Evolutionary conservation across 2,797 vertebrate species (phyloP).

Genomic region (Lepus townsendii): DNA sequence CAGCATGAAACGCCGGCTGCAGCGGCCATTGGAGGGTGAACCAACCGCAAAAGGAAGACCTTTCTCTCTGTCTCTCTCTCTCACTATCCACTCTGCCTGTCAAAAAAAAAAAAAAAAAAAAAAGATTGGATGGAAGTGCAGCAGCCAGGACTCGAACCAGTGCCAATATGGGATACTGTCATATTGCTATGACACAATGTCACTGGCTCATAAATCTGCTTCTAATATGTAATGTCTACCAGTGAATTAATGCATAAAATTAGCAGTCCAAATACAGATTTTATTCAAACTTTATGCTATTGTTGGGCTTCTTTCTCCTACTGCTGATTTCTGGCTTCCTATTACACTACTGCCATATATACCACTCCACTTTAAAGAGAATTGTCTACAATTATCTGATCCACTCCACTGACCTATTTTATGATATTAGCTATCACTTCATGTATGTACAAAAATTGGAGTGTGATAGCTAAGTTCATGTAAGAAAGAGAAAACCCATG

Average conservation of each 20-base stretch:
- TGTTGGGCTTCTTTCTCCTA: neutral
- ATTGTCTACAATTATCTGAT: neutral
- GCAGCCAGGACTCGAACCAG: too few relatives aligned
- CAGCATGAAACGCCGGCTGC: too few relatives aligned
- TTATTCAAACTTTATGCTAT: neutral
- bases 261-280: neutral
- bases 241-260: neutral
- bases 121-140: too few relatives aligned
- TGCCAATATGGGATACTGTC: too few relatives aligned
- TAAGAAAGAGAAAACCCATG: neutral
- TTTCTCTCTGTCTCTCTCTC: too few relatives aligned
- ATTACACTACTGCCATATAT: too few relatives aligned
- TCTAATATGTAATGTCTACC: neutral
- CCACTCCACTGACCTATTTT: neutral
- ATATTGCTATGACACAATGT: too few relatives aligned
- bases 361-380: neutral
- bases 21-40: too few relatives aligned
- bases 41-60: too few relatives aligned
- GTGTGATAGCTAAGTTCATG: too few relatives aligned
- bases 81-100: too few relatives aligned
- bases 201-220: neutral
- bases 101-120: too few relatives aligned
- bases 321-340: neutral
- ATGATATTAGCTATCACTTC: neutral
- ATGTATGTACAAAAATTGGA: neutral